Conservation (phyloP, 1,140 invertebrate genomes). For the Dendrolimus kikuchii region DNA sequence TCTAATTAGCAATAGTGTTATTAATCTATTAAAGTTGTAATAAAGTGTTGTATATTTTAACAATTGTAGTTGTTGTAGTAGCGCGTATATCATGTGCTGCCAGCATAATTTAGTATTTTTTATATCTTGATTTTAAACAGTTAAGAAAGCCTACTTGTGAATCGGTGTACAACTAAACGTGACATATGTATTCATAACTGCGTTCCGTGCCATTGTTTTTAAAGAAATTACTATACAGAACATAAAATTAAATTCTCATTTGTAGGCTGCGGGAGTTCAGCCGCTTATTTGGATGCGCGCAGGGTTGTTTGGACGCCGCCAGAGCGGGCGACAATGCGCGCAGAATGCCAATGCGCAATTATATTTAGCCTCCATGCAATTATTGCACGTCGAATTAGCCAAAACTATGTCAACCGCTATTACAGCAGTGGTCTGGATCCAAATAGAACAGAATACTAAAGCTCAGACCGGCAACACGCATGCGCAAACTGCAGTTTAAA, state of each 20-base stretch:
- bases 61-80: too few relatives aligned
- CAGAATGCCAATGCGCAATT: slow-evolving; percentile 59
- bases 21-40: too few relatives aligned
- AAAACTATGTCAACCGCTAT: slow-evolving; percentile 42
- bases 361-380: slow-evolving; percentile 57
- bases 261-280: slow-evolving; percentile 44
- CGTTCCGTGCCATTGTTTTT: slow-evolving; percentile 49
- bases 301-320: slow-evolving; percentile 37
- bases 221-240: slow-evolving; percentile 58
- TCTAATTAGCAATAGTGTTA: too few relatives aligned
- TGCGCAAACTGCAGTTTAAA: too few relatives aligned
- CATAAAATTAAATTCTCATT: slow-evolving; percentile 62
- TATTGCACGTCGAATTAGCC: slow-evolving; percentile 44
- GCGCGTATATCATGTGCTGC: too few relatives aligned
- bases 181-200: slow-evolving; percentile 32
- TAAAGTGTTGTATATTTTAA: too few relatives aligned
- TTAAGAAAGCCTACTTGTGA: not conserved
- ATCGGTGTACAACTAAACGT: slow-evolving; percentile 2
- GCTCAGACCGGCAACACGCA: not conserved
- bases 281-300: slow-evolving; percentile 56
- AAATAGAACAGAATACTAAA: not conserved
- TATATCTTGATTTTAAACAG: too few relatives aligned
- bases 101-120: too few relatives aligned
- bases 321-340: slow-evolving; percentile 31
- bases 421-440: not conserved